These are phyloP conservation scores for Danio aesculapii DNA, from an alignment of 2,797 vertebrate genomes.

Conservation along the genomic window DNA sequence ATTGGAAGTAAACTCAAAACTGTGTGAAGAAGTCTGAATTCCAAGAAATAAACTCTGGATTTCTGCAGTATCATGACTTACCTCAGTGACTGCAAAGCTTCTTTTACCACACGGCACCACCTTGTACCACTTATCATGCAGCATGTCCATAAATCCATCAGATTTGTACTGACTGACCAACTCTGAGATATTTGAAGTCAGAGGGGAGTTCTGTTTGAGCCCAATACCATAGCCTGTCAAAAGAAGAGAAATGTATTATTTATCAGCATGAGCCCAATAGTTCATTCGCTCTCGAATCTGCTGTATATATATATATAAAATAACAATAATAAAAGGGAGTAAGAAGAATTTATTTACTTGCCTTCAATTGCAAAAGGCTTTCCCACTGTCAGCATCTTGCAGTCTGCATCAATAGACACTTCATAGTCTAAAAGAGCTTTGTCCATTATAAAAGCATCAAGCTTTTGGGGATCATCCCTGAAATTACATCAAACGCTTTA, in stretches of 20 bases:
- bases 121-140: constrained; percentile 99
- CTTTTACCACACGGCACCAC: constrained; percentile 96
- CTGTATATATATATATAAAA: not conserved
- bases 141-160: constrained; percentile 96
- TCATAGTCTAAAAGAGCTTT: constrained; percentile 98
- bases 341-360: constrained; percentile 65
- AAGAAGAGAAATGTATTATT: constrained; percentile 48
- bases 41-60: no score
- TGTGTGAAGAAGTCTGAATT: no score
- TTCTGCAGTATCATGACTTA: constrained; percentile 66
- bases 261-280: not conserved
- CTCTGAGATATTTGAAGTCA: constrained; percentile 97
- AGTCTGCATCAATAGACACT: constrained; percentile 97
- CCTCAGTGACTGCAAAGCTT: constrained; percentile 96
- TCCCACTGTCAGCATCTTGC: constrained; percentile 95
- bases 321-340: not conserved
- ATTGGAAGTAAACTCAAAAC: no score
- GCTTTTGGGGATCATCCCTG: constrained; percentile 94
- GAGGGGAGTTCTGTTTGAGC: constrained; percentile 92
- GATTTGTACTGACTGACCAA: constrained; percentile 98
- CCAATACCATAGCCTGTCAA: constrained; percentile 94
- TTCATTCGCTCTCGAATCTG: not conserved
- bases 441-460: constrained; percentile 99
- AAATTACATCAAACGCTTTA: constrained; percentile 52
- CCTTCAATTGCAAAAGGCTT: constrained; percentile 99